phyloP scores from a whole-genome alignment of 2,888 invertebrate genomes.

The Drosophila acutilabella region DNA sequence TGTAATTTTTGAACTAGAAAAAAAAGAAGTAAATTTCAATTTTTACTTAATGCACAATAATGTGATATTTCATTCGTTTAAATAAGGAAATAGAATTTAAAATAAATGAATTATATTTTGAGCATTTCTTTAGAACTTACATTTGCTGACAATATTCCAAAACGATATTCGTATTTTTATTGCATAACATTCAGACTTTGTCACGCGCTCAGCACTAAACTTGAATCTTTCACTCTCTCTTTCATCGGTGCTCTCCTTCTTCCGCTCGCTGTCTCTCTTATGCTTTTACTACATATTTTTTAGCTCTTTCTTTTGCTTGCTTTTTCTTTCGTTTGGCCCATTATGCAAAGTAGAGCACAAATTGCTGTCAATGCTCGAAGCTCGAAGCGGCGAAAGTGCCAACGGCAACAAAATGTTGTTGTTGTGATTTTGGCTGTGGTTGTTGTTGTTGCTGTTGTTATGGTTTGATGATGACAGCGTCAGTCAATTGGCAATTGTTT shows the following conservation, averaged over 20 bases:
- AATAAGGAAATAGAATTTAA: too few species aligned
- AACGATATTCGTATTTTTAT: too few species aligned
- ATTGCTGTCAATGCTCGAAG: slow-evolving; percentile 55
- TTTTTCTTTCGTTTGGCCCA: slow-evolving; percentile 5
- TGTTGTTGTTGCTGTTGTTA: slow-evolving; percentile 6
- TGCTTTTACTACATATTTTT: background rate
- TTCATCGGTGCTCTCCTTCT: background rate
- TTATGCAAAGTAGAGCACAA: slow-evolving; percentile 57
- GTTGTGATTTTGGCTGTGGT: background rate
- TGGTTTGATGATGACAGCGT: slow-evolving; percentile 42
- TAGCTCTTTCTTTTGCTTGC: background rate
- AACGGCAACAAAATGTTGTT: slow-evolving; percentile 31
- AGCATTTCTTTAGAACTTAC: too few species aligned
- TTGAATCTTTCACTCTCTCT: background rate
- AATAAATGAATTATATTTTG: too few species aligned
- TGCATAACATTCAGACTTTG: too few species aligned
- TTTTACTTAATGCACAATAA: too few species aligned
- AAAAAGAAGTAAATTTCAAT: too few species aligned
- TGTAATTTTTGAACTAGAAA: too few species aligned
- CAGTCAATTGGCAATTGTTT: slow-evolving; percentile 47
- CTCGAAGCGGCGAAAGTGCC: slow-evolving; percentile 59
- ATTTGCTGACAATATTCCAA: too few species aligned
- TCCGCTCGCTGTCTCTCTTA: background rate
- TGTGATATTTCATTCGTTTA: too few species aligned
- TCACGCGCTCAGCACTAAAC: background rate